Evolutionary conservation across 2,888 invertebrate species (phyloP), one percentile per base, ranked within the genome.

Genomic region (Ferrisia virgata): DNA sequence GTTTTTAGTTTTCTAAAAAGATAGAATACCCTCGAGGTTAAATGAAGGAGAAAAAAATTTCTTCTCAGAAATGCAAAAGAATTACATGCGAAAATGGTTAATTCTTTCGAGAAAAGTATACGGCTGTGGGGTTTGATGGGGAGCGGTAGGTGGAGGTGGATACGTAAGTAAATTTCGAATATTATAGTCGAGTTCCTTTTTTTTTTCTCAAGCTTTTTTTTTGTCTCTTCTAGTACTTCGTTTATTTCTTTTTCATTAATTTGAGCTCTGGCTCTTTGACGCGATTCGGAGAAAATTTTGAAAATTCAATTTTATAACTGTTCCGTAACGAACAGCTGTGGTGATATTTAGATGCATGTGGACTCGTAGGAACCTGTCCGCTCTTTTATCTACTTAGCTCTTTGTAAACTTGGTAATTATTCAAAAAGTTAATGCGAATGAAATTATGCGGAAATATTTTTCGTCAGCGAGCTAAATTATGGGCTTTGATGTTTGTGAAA

Each of bases 1-100:
- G 33, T 33, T 72, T 72, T 64, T 31, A 15, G 28, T 13, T 64
- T 64, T 58, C 33, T 72, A 33, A 72, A 33, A 31, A 72, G n/a
- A 72, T 33, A 72, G 72, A 31, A 33, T 72, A 72, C 72, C 72
- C 72, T 72, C 72, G 72, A 18, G 72, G 72, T 31, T 72, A 72
- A 72, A 72, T 33, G 72, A 72, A 72, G 33, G 13, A 33, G 31
- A 72, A 72, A 72, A 72, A 33, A 33, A 33, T 36, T 72, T 58
- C 36, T 47, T 8, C 47, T 3, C 18, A 2, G 8, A 72, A 33
- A 33, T 72, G 33, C 72, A 18, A 28, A 72, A 72, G 72, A 72
- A 72, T 72, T 72, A 18, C 47, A 40, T 11, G 9, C 25, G 11
- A 13, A 64, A 13, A 64, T 25, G 28, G 15, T 28, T 64, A 64